These are phyloP conservation scores for Bostrychus sinensis DNA, from an alignment of 2,113 vertebrate genomes.

Conservation along the genomic window DNA sequence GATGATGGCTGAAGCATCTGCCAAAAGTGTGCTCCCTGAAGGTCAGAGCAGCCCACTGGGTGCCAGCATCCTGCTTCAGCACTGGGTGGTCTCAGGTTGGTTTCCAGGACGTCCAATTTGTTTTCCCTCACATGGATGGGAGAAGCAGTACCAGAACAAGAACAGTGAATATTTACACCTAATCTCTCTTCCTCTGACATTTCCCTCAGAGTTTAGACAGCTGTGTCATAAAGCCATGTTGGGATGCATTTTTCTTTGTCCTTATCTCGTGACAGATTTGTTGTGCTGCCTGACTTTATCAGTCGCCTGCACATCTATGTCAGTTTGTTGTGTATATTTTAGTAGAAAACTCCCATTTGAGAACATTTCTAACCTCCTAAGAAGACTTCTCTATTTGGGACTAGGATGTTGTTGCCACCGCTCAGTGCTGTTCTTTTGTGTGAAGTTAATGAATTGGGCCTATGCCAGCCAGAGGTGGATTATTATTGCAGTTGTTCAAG, in stretches of 20 bases:
- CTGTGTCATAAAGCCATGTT: conserved; percentile 6
- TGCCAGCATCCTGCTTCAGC: conserved; percentile 28
- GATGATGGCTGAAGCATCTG: conserved; percentile 48
- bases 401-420: no score
- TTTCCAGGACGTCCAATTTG: conserved; percentile 34
- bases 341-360: no score
- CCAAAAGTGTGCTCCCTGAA: conserved; percentile 54
- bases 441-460: no score
- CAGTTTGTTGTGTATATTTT: neutral
- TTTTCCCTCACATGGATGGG: conserved; percentile 28
- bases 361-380: no score
- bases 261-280: neutral
- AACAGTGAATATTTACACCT: conserved; percentile 18
- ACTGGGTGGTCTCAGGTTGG: conserved; percentile 47
- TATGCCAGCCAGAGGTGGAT: no score
- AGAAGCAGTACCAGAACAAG: conserved; percentile 20
- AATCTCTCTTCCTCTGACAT: conserved; percentile 35
- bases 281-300: neutral
- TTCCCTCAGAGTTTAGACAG: conserved; percentile 4
- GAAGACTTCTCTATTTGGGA: neutral
- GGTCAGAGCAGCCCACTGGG: conserved; percentile 41
- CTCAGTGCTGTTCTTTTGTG: no score
- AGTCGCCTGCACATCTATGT: neutral
- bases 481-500: no score
- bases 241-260: neutral